These are phyloP conservation scores for Periparus ater DNA, from an alignment of 2,797 vertebrate species.

Conservation along the genomic window DNA sequence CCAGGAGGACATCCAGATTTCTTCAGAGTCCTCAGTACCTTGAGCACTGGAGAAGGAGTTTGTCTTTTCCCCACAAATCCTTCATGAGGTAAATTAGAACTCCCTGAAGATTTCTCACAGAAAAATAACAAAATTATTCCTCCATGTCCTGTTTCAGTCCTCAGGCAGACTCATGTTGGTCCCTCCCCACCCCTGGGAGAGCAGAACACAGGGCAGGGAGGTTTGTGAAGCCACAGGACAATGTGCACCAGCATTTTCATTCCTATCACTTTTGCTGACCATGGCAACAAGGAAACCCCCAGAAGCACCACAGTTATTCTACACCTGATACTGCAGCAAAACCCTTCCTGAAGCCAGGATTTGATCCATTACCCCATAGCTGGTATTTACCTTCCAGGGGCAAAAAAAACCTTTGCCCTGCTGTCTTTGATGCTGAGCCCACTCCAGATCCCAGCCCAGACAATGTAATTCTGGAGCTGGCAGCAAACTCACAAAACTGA, in stretches of 20 bases:
- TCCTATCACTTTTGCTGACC: background rate
- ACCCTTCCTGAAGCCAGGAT: background rate
- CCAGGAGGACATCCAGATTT: background rate
- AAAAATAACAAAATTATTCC: background rate
- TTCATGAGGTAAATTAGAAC: background rate
- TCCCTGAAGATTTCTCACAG: background rate
- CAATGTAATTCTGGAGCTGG: background rate
- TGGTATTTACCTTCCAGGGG: background rate
- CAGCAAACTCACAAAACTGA: background rate
- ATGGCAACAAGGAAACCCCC: background rate
- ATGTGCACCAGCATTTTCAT: fast-evolving
- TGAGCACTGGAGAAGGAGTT: background rate
- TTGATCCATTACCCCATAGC: background rate
- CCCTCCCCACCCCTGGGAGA: background rate
- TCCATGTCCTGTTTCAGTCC: background rate
- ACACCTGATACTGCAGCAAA: background rate
- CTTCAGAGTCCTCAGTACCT: background rate
- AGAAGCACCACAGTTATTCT: background rate
- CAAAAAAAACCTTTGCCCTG: background rate
- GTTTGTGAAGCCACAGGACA: background rate
- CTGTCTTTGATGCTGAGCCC: background rate
- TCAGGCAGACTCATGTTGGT: background rate
- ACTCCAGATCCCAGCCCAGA: background rate
- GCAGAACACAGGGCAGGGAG: background rate
- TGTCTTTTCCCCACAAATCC: background rate